Base-by-base conservation (phyloP, 2,888 invertebrate genomes). In the Masnerella sp. region DNA sequence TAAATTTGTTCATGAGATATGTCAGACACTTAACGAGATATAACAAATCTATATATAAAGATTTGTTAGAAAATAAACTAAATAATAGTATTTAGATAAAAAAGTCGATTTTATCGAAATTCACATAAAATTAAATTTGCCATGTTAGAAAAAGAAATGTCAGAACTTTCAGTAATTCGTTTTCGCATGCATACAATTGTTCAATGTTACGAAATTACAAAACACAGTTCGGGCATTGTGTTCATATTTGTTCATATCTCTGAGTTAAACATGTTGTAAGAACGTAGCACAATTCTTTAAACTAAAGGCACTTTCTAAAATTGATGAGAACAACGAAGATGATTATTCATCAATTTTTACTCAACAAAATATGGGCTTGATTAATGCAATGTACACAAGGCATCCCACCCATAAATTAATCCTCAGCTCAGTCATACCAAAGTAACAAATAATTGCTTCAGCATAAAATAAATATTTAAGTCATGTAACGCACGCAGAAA, bases 251-350 rank as follows among this genome's bases (percentile, higher is more conserved):
- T 25, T 32, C 54, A 42, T 49, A 67, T 54, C 54, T 59, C 12
- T 25, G 5, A 7, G 14, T 52, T 65, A 54, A 51, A 67, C 7
- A n/a, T 34, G 5, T 45, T 17, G 34, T 30, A 47, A 38, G 28
- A n/a, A n/a, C n/a, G n/a, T n/a, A n/a, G n/a, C n/a, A n/a, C n/a
- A 45, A 18, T 54, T 38, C n/a, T 36, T 49, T 67, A 68, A 40
- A 68, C 32, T 58, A 62, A 68, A 73, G 73, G 73, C 73, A 73
- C 68, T 51, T 51, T 38, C 58, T 45, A 34, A 62, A 68, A 73
- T 47, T 45, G 51, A 61, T 51, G 68, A 45, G 42, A 36, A 56
- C 30, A 54, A 58, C 34, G 17, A 14, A 30, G 14, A 22, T 52
- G 28, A 17, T 18, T 51, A 47, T 65, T 15, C 56, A 67, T 65